These are phyloP conservation scores for Scelioninae gen. 1 DNA, from an alignment of 2,888 invertebrate genomes.

Conservation along the genomic window DNA sequence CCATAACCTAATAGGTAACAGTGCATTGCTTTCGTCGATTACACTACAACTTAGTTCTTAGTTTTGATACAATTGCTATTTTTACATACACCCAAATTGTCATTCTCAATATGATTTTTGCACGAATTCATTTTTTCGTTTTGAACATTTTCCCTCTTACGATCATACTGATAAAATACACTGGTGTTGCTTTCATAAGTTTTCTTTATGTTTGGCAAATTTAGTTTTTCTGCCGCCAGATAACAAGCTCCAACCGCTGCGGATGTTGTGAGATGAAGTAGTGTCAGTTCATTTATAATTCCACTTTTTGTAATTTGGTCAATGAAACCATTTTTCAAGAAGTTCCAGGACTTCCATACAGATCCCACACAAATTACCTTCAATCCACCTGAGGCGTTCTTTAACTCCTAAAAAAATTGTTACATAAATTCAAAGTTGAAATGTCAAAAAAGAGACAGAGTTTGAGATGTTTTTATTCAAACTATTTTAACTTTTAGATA, in stretches of 20 bases:
- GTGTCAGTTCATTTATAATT: constrained; percentile 86
- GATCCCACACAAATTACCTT: constrained; percentile 96
- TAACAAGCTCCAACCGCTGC: constrained; percentile 95
- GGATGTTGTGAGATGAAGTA: constrained; percentile 89
- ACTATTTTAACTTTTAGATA: too few species aligned
- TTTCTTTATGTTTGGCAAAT: constrained; percentile 88
- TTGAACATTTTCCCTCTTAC: too few species aligned
- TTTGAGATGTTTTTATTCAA: too few species aligned
- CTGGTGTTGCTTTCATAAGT: constrained; percentile 88
- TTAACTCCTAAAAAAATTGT: constrained; percentile 86
- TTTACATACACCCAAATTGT: too few species aligned
- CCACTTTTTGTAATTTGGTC: constrained; percentile 85
- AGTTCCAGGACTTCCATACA: constrained; percentile 96
- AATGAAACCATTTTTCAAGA: constrained; percentile 90
- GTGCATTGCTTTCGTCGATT: too few species aligned
- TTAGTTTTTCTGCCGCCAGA: constrained; percentile 90
- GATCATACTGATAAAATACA: constrained; percentile 87
- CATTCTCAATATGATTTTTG: too few species aligned
- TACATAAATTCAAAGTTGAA: too few species aligned
- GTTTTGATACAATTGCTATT: too few species aligned
- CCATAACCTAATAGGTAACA: too few species aligned
- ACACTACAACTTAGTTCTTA: too few species aligned
- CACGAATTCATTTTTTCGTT: too few species aligned
- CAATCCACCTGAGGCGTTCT: constrained; percentile 86
- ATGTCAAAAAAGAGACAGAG: too few species aligned